Percentiles rank a stretch among this genome's conserved stretches.
Evolutionary conservation across 2,113 vertebrate species (phyloP).

Genomic region (Pluvialis apricaria): DNA sequence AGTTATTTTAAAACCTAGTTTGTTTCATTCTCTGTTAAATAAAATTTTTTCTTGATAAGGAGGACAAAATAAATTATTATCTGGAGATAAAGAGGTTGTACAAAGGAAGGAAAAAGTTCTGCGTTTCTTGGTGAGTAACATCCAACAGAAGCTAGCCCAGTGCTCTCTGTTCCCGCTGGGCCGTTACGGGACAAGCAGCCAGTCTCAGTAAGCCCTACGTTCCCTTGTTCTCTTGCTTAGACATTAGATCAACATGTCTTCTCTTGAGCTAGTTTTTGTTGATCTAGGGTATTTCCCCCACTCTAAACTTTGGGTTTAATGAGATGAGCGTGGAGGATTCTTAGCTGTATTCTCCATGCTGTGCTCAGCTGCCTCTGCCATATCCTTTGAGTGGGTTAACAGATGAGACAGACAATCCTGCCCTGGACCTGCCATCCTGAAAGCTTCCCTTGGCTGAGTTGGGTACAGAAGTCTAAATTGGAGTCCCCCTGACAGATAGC

Average conservation of each 20-base stretch:
- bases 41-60: background rate
- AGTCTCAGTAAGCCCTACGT: background rate
- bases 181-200: background rate
- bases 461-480: background rate
- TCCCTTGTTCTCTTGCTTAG: background rate
- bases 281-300: background rate
- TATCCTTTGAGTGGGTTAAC: background rate
- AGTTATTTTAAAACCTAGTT: background rate
- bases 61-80: background rate
- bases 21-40: background rate
- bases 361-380: background rate
- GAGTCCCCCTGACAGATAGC: background rate
- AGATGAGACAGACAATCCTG: background rate
- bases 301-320: background rate
- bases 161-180: background rate
- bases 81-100: background rate
- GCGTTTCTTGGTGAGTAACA: background rate
- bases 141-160: background rate
- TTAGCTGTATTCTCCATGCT: background rate
- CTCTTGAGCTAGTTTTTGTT: background rate
- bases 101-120: background rate
- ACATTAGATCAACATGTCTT: background rate
- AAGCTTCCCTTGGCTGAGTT: background rate
- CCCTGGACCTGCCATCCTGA: background rate
- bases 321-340: background rate